Percentiles rank a stretch among this genome's conserved stretches.
Conservation (phyloP, 2,888 invertebrate species). For the Drosophila mettleri region DNA sequence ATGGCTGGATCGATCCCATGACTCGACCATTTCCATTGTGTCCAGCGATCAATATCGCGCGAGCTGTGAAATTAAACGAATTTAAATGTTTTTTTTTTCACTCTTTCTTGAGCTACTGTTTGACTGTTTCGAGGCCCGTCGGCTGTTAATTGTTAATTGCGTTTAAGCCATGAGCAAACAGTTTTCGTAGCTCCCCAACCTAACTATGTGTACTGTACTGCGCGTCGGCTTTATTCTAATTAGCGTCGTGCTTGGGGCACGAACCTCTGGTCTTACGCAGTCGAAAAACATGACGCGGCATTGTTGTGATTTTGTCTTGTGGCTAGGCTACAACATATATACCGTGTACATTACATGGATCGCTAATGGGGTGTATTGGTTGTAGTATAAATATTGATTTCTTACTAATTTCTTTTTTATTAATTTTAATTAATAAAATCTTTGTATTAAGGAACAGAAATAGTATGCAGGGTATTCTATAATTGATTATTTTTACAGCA, state of each 20-base stretch:
- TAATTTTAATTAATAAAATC: too few species aligned
- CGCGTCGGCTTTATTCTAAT: constrained; percentile 76
- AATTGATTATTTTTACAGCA: neutral
- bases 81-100: constrained; percentile 57
- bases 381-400: neutral
- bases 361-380: neutral
- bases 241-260: constrained; percentile 68
- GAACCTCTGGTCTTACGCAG: constrained; percentile 63
- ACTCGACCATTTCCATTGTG: constrained; percentile 54
- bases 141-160: constrained; percentile 54
- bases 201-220: constrained; percentile 9
- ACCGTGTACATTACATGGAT: neutral
- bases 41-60: constrained; percentile 56
- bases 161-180: constrained; percentile 75
- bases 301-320: constrained; percentile 34
- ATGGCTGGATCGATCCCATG: constrained; percentile 40
- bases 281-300: constrained; percentile 59
- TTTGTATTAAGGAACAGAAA: too few species aligned
- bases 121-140: constrained; percentile 13
- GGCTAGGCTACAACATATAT: constrained; percentile 13
- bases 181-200: constrained; percentile 25
- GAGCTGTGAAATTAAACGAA: constrained; percentile 63
- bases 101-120: constrained; percentile 9
- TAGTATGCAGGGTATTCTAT: neutral
- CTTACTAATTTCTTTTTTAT: too few species aligned